These are phyloP conservation scores for Phyllotreta cruciferae DNA, from an alignment of 2,888 invertebrate genomes.

Conservation along the genomic window DNA sequence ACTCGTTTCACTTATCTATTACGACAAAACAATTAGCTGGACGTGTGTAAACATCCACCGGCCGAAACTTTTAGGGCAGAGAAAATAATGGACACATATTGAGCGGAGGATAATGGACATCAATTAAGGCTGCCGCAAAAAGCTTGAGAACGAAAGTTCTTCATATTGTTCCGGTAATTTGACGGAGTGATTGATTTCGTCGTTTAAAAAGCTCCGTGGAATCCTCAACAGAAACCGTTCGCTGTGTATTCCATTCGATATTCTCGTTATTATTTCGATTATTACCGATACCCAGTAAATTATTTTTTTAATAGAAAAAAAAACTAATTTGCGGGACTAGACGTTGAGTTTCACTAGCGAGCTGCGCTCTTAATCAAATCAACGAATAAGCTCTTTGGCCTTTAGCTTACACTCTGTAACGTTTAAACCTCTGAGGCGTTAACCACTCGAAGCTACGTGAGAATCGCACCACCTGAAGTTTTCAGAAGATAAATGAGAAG, in stretches of 20 bases:
- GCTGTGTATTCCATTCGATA: not conserved
- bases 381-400: conserved; percentile 28
- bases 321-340: no score
- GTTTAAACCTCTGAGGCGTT: conserved; percentile 31
- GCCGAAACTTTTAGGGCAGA: conserved; percentile 31
- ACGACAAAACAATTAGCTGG: conserved; percentile 26
- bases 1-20: not conserved
- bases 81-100: conserved; percentile 43
- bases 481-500: conserved; percentile 42
- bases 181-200: conserved; percentile 41
- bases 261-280: not conserved
- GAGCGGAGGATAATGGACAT: conserved; percentile 41
- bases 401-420: conserved; percentile 29
- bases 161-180: conserved; percentile 40
- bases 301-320: not conserved
- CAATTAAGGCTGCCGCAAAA: conserved; percentile 38
- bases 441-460: conserved; percentile 36
- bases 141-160: conserved; percentile 33
- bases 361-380: conserved; percentile 30
- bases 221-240: not conserved
- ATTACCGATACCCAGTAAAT: not conserved
- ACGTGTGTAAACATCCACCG: conserved; percentile 33
- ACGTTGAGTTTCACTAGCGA: conserved; percentile 4
- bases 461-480: conserved; percentile 43
- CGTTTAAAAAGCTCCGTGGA: not conserved